These are phyloP conservation scores for Embiotoca jacksoni DNA, from an alignment of 2,113 vertebrate genomes.

Conservation along the genomic window DNA sequence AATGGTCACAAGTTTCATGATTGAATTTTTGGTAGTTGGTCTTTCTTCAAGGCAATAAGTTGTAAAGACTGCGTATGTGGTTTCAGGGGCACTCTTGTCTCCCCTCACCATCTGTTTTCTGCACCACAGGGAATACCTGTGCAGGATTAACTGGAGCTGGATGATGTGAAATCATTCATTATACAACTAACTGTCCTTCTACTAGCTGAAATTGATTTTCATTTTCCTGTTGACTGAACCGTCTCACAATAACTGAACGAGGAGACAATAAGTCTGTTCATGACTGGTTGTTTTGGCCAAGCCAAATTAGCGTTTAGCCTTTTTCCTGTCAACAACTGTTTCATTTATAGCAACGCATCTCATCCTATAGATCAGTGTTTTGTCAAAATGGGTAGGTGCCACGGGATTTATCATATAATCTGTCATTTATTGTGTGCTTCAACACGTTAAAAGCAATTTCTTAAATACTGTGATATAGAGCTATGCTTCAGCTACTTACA, in stretches of 20 bases:
- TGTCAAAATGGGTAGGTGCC: background rate
- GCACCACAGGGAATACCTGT: conserved; percentile 81
- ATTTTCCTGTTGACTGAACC: conserved; percentile 86
- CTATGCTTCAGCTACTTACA: background rate
- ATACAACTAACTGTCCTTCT: conserved; percentile 79
- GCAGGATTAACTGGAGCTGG: conserved; percentile 77
- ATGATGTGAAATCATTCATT: conserved; percentile 83
- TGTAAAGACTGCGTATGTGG: conserved; percentile 52
- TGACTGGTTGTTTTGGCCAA: conserved; percentile 26
- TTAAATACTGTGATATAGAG: background rate
- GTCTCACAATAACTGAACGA: conserved; percentile 58
- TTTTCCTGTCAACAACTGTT: conserved; percentile 48
- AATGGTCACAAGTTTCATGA: conserved; percentile 72
- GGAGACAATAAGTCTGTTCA: conserved; percentile 58
- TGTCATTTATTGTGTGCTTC: background rate
- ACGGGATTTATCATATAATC: background rate
- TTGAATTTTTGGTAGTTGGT: conserved; percentile 61
- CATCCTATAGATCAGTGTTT: background rate
- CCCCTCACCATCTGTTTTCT: conserved; percentile 78
- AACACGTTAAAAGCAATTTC: background rate
- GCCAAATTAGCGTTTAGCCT: conserved; percentile 41
- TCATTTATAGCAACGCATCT: conserved; percentile 27
- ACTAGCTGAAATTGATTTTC: conserved; percentile 78
- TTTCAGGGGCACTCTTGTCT: conserved; percentile 56
- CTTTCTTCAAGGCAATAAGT: conserved; percentile 42